Percentiles rank a stretch among this genome's conserved stretches.
Conservation (phyloP, 2,888 invertebrate genomes). For the Silvanus unidentatus region DNA sequence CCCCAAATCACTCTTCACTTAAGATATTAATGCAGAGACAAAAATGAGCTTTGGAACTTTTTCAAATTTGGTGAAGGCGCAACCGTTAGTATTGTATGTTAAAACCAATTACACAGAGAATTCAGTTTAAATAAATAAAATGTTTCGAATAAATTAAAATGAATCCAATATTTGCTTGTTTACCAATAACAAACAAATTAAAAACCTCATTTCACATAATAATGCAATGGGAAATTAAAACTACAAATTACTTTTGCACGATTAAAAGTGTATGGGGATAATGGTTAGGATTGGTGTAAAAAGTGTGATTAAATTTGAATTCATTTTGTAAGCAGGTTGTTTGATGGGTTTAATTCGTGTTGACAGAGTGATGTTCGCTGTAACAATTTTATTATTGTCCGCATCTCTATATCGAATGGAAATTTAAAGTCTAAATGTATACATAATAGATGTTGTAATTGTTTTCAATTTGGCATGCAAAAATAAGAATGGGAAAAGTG, state of each 20-base stretch:
- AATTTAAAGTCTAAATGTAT: too few species aligned
- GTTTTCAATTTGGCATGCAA: too few species aligned
- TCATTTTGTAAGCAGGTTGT: constrained; percentile 28
- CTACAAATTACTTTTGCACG: constrained; percentile 43
- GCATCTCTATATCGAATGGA: constrained; percentile 12
- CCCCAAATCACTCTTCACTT: too few species aligned
- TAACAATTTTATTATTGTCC: constrained; percentile 12
- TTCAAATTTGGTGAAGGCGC: too few species aligned
- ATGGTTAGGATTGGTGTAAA: constrained; percentile 29
- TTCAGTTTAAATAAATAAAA: too few species aligned
- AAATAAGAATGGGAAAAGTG: too few species aligned
- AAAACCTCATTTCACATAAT: constrained; percentile 36
- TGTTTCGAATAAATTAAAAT: constrained; percentile 17
- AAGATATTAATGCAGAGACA: too few species aligned
- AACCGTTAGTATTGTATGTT: too few species aligned
- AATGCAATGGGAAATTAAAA: constrained; percentile 40
- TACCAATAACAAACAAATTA: constrained; percentile 36
- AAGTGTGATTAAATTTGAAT: constrained; percentile 41
- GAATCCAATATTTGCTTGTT: constrained; percentile 34
- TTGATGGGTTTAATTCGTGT: constrained; percentile 37
- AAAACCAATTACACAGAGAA: too few species aligned
- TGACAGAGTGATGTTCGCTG: constrained; percentile 28
- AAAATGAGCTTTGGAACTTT: too few species aligned
- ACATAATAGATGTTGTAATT: too few species aligned
- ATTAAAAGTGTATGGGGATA: constrained; percentile 33